Conservation (phyloP, 2,113 vertebrate species). For the Recurvirostra avosetta region DNA sequence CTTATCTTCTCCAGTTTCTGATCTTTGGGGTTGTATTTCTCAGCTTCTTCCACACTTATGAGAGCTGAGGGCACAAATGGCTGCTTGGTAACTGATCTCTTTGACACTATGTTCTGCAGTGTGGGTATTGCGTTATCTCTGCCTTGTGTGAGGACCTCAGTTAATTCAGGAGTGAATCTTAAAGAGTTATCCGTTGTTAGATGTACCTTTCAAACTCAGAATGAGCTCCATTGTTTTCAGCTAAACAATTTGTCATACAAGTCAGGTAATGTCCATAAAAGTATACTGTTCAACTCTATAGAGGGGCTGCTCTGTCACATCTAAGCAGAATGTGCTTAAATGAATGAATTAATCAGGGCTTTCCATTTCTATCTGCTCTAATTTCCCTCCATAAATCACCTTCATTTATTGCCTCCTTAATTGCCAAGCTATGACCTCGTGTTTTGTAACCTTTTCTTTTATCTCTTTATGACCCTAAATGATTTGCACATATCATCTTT, state of each 20-base stretch:
- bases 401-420: slow-evolving; percentile 66
- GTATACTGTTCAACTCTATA: neutral
- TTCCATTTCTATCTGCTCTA: neutral
- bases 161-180: neutral
- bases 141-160: neutral
- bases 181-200: neutral
- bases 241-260: neutral
- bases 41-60: neutral
- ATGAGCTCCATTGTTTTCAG: neutral
- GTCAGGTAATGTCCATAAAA: neutral
- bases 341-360: neutral
- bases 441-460: slow-evolving; percentile 70
- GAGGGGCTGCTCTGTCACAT: accelerated
- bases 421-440: slow-evolving; percentile 56
- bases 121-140: neutral
- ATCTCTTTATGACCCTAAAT: slow-evolving; percentile 66
- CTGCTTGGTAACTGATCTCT: neutral
- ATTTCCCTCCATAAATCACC: slow-evolving; percentile 42
- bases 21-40: neutral
- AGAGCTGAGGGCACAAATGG: accelerated
- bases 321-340: neutral
- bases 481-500: slow-evolving; percentile 77
- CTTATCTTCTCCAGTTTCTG: neutral
- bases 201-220: neutral
- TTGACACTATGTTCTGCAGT: neutral